phyloP scores from a whole-genome alignment of 1,140 invertebrate genomes.

The Bombus vancouverensis region DNA sequence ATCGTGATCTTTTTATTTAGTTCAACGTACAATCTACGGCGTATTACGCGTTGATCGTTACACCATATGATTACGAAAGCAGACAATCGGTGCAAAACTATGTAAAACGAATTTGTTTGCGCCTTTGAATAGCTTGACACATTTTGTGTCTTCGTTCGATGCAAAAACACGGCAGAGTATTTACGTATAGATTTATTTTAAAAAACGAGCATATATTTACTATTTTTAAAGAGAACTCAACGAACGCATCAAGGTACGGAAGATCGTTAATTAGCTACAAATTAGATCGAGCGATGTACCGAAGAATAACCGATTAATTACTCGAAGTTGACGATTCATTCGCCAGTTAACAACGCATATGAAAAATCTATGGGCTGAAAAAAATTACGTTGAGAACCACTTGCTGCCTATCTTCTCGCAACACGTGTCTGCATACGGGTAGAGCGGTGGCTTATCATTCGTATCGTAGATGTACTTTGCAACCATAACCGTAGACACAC shows the following conservation, averaged over 20 bases:
- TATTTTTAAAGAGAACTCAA: neutral
- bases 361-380: neutral
- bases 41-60: neutral
- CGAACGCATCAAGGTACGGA: rapidly evolving
- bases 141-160: too few species aligned
- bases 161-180: neutral
- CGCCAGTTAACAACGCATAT: neutral
- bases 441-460: slow-evolving; percentile 5
- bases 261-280: neutral
- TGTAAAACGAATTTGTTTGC: too few species aligned
- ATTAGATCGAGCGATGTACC: neutral
- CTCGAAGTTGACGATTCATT: too few species aligned
- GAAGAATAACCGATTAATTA: neutral
- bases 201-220: neutral
- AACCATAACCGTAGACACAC: slow-evolving; percentile 27
- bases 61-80: neutral
- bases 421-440: slow-evolving; percentile 47
- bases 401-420: slow-evolving; percentile 12
- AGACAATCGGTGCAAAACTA: neutral
- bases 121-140: too few species aligned
- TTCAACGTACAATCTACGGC: too few species aligned
- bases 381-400: neutral
- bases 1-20: neutral
- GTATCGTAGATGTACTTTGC: slow-evolving; percentile 13
- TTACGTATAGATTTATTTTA: neutral